Percentiles rank a stretch among this genome's conserved stretches.
Conservation (phyloP, 2,113 vertebrate species). For the Pongo pygmaeus region DNA sequence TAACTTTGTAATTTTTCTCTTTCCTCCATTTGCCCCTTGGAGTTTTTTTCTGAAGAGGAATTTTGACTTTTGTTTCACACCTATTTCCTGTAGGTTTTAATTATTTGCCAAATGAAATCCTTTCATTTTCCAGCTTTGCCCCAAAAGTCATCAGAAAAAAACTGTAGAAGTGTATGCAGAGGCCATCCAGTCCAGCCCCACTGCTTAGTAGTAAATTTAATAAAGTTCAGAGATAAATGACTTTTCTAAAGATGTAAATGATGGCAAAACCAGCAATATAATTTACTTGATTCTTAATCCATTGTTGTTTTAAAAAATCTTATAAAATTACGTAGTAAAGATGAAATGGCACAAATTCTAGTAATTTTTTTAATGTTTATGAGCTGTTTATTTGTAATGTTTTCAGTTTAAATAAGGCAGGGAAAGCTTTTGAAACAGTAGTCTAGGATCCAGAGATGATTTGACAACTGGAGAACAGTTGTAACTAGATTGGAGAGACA, state of each 20-base stretch:
- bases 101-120: neutral
- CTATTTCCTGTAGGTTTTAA: neutral
- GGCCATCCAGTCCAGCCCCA: neutral
- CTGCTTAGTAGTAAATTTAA: neutral
- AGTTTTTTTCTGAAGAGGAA: neutral
- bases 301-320: neutral
- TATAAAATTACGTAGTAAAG: neutral
- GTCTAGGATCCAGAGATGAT: neutral
- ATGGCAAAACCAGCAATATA: neutral
- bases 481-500: neutral
- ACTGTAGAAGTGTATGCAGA: neutral
- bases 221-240: neutral
- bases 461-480: neutral
- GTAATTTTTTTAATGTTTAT: neutral
- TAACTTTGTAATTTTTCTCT: conserved; percentile 7
- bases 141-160: neutral
- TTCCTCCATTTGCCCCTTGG: neutral
- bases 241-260: neutral
- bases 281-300: neutral
- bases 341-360: neutral
- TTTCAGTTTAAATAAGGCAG: neutral
- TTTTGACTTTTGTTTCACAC: neutral
- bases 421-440: neutral
- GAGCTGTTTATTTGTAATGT: neutral
- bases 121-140: neutral